Percentiles rank a stretch among this genome's conserved stretches.
Conservation (phyloP, 2,797 vertebrate species). For the Nasua narica region DNA sequence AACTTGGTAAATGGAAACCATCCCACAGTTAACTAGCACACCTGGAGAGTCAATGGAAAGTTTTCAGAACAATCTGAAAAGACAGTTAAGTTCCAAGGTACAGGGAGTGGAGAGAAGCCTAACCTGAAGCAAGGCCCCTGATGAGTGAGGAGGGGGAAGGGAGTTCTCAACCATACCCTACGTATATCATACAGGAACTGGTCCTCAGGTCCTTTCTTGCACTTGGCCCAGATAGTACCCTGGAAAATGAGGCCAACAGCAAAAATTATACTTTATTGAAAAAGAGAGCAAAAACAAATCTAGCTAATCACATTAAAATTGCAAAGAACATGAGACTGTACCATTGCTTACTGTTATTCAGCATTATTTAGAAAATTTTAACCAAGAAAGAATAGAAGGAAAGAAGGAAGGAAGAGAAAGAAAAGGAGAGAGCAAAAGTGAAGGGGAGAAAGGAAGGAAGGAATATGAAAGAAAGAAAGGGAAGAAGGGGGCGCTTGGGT, state of each 20-base stretch:
- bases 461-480: not conserved
- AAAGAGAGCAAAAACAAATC: not conserved
- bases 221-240: not conserved
- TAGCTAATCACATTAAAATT: not conserved
- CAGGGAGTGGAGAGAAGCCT: not conserved
- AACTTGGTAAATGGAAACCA: not conserved
- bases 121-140: not conserved
- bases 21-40: not conserved
- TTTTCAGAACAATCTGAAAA: not conserved
- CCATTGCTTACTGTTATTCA: not conserved
- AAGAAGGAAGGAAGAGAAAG: not conserved
- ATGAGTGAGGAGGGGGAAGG: not conserved
- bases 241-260: not conserved
- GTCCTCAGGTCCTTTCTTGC: not conserved
- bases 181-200: not conserved
- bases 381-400: not conserved
- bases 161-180: not conserved
- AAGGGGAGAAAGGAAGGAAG: fast-evolving
- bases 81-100: not conserved
- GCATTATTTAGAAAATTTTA: not conserved
- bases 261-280: not conserved
- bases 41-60: not conserved
- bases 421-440: no score
- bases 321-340: not conserved
- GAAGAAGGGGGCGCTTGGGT: no score